A percentile compares a stretch with the other conserved stretches of the same genome.
phyloP scores from a whole-genome alignment of 1,140 invertebrate species.

The Charaxes varanes region DNA sequence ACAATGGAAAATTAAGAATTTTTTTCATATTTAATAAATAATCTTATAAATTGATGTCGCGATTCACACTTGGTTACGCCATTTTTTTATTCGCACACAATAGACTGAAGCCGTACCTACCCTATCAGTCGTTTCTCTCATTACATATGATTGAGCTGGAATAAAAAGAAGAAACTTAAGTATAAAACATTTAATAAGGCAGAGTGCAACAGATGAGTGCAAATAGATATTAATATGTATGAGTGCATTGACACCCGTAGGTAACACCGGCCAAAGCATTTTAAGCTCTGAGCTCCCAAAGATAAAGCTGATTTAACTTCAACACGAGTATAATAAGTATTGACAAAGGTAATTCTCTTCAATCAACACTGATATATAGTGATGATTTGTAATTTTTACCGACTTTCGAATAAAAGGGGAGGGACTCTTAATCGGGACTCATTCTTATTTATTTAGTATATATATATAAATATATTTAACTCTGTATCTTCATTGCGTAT shows the following conservation, averaged over 20 bases:
- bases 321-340: slow-evolving; percentile 23
- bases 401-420: too few species aligned
- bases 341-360: slow-evolving; percentile 27
- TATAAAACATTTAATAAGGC: slow-evolving; percentile 34
- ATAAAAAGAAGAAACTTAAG: slow-evolving; percentile 20
- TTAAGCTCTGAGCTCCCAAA: slow-evolving; percentile 12
- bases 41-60: too few species aligned
- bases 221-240: slow-evolving; percentile 40
- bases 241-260: slow-evolving; percentile 31
- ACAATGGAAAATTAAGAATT: too few species aligned
- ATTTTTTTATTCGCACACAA: slow-evolving; percentile 1
- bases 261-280: slow-evolving; percentile 7
- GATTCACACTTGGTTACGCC: too few species aligned
- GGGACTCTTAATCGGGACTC: too few species aligned
- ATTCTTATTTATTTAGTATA: too few species aligned
- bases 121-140: slow-evolving; percentile 8
- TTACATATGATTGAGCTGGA: slow-evolving; percentile 15
- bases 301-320: slow-evolving; percentile 17
- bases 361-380: slow-evolving; percentile 19
- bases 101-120: slow-evolving; percentile 1
- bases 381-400: slow-evolving; percentile 6
- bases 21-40: too few species aligned
- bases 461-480: too few species aligned
- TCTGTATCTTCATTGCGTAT: too few species aligned
- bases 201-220: slow-evolving; percentile 35